A percentile compares a stretch with the other conserved stretches of the same genome.
phyloP scores from a whole-genome alignment of 2,888 invertebrate species.

The Ariolimax columbianus region DNA sequence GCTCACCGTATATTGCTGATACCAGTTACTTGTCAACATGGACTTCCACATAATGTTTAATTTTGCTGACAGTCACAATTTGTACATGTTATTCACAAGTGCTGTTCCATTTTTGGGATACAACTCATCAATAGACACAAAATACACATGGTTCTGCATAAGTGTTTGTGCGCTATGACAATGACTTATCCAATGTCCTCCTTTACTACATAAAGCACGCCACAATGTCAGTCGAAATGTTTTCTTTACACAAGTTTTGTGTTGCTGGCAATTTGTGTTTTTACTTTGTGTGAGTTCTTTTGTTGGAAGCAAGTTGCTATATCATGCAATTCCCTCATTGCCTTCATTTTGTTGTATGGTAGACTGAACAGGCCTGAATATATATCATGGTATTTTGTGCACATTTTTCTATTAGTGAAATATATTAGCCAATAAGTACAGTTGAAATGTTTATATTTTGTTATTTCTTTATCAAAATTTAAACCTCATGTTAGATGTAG shows the following conservation, averaged over 20 bases:
- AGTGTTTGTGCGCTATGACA: neutral
- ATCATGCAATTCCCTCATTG: neutral
- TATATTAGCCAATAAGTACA: too few species aligned
- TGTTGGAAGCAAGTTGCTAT: too few species aligned
- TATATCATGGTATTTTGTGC: too few species aligned
- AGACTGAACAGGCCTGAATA: too few species aligned
- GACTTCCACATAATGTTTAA: conserved; percentile 38
- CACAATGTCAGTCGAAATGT: conserved; percentile 4
- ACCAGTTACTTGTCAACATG: conserved; percentile 31
- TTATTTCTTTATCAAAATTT: too few species aligned
- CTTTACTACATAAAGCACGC: neutral
- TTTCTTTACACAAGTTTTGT: too few species aligned
- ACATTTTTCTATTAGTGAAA: too few species aligned
- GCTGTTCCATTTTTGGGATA: neutral
- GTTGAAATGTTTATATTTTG: too few species aligned
- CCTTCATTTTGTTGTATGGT: too few species aligned
- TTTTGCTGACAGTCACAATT: conserved; percentile 19
- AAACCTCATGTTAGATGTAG: too few species aligned
- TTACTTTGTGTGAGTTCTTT: too few species aligned
- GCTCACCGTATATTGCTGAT: conserved; percentile 26
- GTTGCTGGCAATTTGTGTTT: too few species aligned
- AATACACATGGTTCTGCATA: neutral
- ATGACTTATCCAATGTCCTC: neutral
- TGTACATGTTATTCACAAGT: conserved; percentile 33
- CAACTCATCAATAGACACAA: neutral